Evolutionary conservation across 1,140 invertebrate species (phyloP).

Genomic region (Solen grandis): DNA sequence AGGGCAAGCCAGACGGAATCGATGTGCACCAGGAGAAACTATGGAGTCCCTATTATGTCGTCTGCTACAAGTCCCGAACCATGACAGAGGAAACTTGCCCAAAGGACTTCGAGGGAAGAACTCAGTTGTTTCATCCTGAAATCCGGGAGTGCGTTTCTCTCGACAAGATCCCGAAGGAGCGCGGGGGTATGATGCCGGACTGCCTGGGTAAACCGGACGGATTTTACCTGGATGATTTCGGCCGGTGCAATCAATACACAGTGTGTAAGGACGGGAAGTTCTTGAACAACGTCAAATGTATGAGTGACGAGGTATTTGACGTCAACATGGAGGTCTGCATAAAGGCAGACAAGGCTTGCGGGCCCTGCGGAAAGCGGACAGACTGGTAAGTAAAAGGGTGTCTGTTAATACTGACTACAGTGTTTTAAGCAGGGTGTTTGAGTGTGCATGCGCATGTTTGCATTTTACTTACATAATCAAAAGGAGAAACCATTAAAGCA

Average conservation of each 20-base stretch:
- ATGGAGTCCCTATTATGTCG: slow-evolving; percentile 54
- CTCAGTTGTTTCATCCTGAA: slow-evolving; percentile 43
- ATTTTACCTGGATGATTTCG: slow-evolving; percentile 47
- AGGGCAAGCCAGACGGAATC: slow-evolving; percentile 50
- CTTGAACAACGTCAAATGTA: slow-evolving; percentile 22
- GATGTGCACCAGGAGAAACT: slow-evolving; percentile 42
- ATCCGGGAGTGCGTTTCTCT: slow-evolving; percentile 34
- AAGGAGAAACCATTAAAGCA: too few relatives aligned
- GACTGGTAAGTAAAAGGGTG: slow-evolving; percentile 24
- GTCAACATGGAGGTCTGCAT: background rate
- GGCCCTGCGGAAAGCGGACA: slow-evolving; percentile 17
- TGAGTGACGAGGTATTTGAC: slow-evolving; percentile 33
- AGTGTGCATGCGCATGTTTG: too few relatives aligned
- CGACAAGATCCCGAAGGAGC: slow-evolving; percentile 47
- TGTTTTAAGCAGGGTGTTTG: too few relatives aligned
- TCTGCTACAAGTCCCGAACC: slow-evolving; percentile 56
- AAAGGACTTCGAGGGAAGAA: slow-evolving; percentile 5
- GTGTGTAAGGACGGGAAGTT: slow-evolving; percentile 43
- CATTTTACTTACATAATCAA: too few relatives aligned
- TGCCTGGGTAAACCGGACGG: slow-evolving; percentile 48
- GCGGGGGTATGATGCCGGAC: slow-evolving; percentile 51
- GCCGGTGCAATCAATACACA: slow-evolving; percentile 45
- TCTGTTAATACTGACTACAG: too few relatives aligned
- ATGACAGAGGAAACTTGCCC: slow-evolving; percentile 35
- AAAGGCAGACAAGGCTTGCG: slow-evolving; percentile 16